Percentiles rank a stretch among this genome's conserved stretches.
phyloP scores from a whole-genome alignment of 2,113 vertebrate genomes.

The Cinclus mexicanus region DNA sequence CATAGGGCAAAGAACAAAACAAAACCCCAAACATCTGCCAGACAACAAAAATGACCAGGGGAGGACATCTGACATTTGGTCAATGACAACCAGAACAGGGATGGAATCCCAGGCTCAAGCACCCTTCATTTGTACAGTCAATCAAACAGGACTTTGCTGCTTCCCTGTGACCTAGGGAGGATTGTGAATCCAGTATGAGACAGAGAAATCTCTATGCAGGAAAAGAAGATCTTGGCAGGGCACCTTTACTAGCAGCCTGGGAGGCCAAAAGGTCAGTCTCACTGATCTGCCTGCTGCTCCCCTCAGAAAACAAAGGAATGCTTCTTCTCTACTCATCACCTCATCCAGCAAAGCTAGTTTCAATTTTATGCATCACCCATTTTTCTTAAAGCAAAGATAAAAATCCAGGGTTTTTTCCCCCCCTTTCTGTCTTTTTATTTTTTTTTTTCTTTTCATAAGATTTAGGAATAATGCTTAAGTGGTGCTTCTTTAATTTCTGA shows the following conservation, averaged over 20 bases:
- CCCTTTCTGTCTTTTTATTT: too few relatives aligned
- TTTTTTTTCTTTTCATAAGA: background rate
- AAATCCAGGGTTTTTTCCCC: background rate
- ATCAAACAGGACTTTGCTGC: background rate
- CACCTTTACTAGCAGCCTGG: background rate
- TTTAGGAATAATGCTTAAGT: background rate
- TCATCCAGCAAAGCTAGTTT: background rate
- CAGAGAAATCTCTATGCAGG: background rate
- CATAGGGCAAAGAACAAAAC: background rate
- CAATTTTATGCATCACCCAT: conserved; percentile 4
- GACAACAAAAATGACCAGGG: background rate
- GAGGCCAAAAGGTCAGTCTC: background rate
- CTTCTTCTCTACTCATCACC: background rate
- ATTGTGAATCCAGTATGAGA: background rate
- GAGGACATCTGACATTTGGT: background rate
- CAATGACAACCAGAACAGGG: background rate
- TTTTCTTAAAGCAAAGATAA: conserved; percentile 22
- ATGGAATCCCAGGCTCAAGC: background rate
- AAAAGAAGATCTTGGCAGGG: background rate
- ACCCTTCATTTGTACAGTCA: background rate
- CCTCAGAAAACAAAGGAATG: background rate
- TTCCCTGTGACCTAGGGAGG: background rate
- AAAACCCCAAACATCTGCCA: background rate
- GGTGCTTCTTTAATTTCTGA: background rate
- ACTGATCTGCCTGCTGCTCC: background rate